Conservation (phyloP, 2,797 vertebrate species). For the Antennarius maculatus region DNA sequence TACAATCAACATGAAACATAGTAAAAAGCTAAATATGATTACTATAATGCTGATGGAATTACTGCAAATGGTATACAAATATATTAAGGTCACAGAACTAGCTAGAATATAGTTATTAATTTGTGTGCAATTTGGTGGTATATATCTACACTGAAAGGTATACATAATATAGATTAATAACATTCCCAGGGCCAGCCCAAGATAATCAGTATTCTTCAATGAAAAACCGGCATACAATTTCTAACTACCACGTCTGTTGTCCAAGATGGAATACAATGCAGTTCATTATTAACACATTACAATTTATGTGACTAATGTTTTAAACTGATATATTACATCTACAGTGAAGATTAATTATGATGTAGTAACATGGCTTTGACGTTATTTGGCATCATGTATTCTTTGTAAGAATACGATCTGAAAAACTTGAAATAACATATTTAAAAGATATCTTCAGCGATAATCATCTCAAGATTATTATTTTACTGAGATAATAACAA, state of each 20-base stretch:
- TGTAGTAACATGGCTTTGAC: constrained; percentile 46
- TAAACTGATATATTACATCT: constrained; percentile 52
- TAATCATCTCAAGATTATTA: constrained; percentile 31
- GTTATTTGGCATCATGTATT: constrained; percentile 50
- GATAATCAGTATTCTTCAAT: constrained; percentile 80
- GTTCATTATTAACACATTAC: constrained; percentile 42
- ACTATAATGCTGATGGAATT: constrained; percentile 68
- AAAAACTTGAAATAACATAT: constrained; percentile 30
- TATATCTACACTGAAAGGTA: constrained; percentile 75
- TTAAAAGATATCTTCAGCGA: background rate
- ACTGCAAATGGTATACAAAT: constrained; percentile 58
- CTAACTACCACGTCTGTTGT: constrained; percentile 60
- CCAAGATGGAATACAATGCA: constrained; percentile 40
- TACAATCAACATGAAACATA: constrained; percentile 73
- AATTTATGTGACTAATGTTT: constrained; percentile 61
- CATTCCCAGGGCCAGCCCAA: constrained; percentile 92
- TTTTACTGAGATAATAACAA: constrained; percentile 40
- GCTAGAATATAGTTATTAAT: constrained; percentile 38
- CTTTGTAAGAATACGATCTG: constrained; percentile 32
- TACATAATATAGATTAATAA: constrained; percentile 79
- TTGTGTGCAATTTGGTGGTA: constrained; percentile 65
- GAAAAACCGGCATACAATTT: constrained; percentile 70
- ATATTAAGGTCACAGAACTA: constrained; percentile 53
- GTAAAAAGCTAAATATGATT: constrained; percentile 74
- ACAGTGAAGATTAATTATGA: constrained; percentile 41